phyloP scores from a whole-genome alignment of 2,888 invertebrate genomes.

The Cepaea hortensis region DNA sequence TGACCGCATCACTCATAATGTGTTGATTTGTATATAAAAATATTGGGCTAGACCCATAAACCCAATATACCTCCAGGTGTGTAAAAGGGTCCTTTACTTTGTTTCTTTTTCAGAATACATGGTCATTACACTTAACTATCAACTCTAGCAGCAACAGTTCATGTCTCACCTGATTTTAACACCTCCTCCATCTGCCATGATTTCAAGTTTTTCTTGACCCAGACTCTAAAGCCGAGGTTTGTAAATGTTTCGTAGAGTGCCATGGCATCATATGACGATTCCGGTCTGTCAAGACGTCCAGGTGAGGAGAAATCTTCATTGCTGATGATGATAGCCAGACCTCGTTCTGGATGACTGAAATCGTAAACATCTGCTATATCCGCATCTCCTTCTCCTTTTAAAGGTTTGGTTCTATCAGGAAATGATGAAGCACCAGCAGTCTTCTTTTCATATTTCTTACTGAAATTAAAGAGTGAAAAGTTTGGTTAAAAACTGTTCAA shows the following conservation, averaged over 20 bases:
- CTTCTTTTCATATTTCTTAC: neutral
- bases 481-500: too few species aligned
- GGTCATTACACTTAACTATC: neutral
- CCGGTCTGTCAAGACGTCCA: slow-evolving; percentile 18
- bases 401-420: too few species aligned
- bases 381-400: neutral
- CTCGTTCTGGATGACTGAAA: slow-evolving; percentile 50
- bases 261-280: slow-evolving; percentile 47
- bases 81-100: too few species aligned
- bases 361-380: slow-evolving; percentile 40
- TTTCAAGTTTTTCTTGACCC: slow-evolving; percentile 47
- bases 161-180: slow-evolving; percentile 63
- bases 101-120: too few species aligned
- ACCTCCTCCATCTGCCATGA: slow-evolving; percentile 44
- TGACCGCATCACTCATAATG: too few species aligned
- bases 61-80: too few species aligned
- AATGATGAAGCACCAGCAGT: too few species aligned
- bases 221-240: slow-evolving; percentile 50
- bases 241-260: slow-evolving; percentile 47
- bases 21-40: too few species aligned
- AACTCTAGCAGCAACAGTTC: neutral
- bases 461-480: neutral
- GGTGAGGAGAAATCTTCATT: slow-evolving; percentile 52
- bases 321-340: slow-evolving; percentile 54
- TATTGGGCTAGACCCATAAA: too few species aligned